These are phyloP conservation scores for Carollia perspicillata DNA, from an alignment of 2,113 vertebrate genomes.

Conservation along the genomic window DNA sequence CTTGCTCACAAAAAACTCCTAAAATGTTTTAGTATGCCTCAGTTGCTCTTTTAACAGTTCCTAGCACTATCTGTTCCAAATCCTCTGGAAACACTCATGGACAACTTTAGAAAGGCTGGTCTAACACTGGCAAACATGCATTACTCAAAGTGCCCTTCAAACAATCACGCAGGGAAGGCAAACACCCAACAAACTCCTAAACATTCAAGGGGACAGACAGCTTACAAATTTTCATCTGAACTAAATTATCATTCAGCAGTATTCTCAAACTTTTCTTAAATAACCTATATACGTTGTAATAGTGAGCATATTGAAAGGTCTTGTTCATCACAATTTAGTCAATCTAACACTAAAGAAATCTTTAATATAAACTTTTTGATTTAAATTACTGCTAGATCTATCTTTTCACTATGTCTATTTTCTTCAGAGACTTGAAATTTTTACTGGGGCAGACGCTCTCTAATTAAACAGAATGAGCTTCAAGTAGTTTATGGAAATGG, in stretches of 20 bases:
- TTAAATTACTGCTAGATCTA: slow-evolving; percentile 43
- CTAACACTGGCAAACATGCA: background rate
- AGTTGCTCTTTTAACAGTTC: background rate
- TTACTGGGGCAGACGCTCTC: slow-evolving; percentile 34
- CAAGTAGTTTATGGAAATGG: slow-evolving; percentile 63
- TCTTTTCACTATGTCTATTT: slow-evolving; percentile 29
- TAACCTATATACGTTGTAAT: background rate
- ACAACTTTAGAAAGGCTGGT: background rate
- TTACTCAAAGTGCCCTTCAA: background rate
- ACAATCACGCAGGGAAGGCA: background rate
- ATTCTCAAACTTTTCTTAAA: background rate
- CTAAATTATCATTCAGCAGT: slow-evolving; percentile 1
- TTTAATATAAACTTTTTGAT: background rate
- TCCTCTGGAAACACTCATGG: background rate
- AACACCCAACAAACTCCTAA: background rate
- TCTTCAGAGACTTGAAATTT: slow-evolving; percentile 58
- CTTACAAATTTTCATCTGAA: background rate
- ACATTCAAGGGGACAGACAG: background rate
- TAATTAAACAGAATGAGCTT: slow-evolving; percentile 67
- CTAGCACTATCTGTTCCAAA: background rate
- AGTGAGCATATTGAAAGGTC: background rate
- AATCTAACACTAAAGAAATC: background rate
- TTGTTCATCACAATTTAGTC: background rate
- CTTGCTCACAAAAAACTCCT: background rate
- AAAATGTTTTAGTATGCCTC: background rate